Evolutionary conservation across 2,113 vertebrate genomes (phyloP), one percentile per base, ranked within the genome.

Genomic region (Toxotes chatareus): DNA sequence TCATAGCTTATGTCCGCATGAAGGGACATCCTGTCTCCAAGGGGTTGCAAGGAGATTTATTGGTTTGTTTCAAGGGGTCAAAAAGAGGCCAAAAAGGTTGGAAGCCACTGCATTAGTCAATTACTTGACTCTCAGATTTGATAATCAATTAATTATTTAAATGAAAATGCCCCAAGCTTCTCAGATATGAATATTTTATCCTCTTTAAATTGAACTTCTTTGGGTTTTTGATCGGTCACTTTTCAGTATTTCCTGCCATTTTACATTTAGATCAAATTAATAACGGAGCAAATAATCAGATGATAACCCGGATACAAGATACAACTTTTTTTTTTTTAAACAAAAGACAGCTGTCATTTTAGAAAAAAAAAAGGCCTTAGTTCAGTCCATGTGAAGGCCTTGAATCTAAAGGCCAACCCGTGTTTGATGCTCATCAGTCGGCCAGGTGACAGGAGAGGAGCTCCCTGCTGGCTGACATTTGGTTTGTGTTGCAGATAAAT

Each of bases 401-500:
- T 56, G 31, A 76, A 76, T 76, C 70, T 69, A 79, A 91, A 89
- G 80, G 82, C 65, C 82, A 69, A 2, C n/a, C 11, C 47, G 36
- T 31, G 73, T 85, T 85, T 87, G 85, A 87, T 83, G 86, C 60
- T 27, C 31, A 67, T 59, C 60, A 0, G 61, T 61, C 40, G 23
- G 62, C 31, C 16, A 16, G 10, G 34, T 3, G 63, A 5, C 27
- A 53, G 70, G 4, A n/a, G 70, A 75, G 27, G 80, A 75, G 73
- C 61, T 49, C 17, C 36, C 60, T 32, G 69, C 66, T 62, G 56
- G 67, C 79, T 91, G 89, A 89, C 66, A 73, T 89, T 89, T 82
- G 62, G 53, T 59, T 51, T 59, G 57, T 72, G 51, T 65, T 82
- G 21, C 63, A 17, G 23, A 59, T 73, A 77, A 77, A 73, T 44